Evolutionary conservation across 2,888 invertebrate species (phyloP), one percentile per base, ranked within the genome.

Genomic region (Chrysolina haemoptera): DNA sequence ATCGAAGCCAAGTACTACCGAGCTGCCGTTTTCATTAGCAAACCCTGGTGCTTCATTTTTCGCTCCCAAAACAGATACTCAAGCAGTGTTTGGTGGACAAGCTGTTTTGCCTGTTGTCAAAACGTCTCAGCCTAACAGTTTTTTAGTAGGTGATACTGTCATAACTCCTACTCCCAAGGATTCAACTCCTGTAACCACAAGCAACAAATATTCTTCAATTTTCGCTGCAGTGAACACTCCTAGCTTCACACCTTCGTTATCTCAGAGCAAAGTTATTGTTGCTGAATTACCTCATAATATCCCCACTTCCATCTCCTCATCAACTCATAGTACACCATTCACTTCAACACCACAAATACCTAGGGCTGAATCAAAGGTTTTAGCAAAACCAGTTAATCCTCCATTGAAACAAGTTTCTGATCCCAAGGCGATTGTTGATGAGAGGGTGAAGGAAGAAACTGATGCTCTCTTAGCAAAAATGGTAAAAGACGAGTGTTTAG

Each of bases 401-500:
- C 43, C 62, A 18, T 18, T 50, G n/a, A 72, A 64, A 43, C 46
- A 27, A 59, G 41, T n/a, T 41, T 43, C 74, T 6, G 77, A 77
- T 69, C 65, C 71, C 20, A 75, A 64, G 50, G 55, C 46, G 27
- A 70, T 55, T 40, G 53, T 76, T 40, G 76, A 73, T 48, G 68
- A 76, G 62, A 75, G 78, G 53, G 55, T 78, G 10, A 80, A 78
- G 59, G 84, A 81, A 62, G 87, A 87, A 71, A 82, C 83, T 16
- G 82, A 84, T 16, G 77, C 77, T 27, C 85, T 90, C 22, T 86
- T 93, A n/a, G 90, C 89, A 63, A 89, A 90, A 78, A 91, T 93
- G 88, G 90, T 93, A 0, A 85, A 90, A 18, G 91, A 92, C 75
- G 93, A 94, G 87, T 91, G 93, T 1, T 89, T 90, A 48, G 89